Evolutionary conservation across 2,113 vertebrate species (phyloP).

Genomic region (Pholis gunnellus): DNA sequence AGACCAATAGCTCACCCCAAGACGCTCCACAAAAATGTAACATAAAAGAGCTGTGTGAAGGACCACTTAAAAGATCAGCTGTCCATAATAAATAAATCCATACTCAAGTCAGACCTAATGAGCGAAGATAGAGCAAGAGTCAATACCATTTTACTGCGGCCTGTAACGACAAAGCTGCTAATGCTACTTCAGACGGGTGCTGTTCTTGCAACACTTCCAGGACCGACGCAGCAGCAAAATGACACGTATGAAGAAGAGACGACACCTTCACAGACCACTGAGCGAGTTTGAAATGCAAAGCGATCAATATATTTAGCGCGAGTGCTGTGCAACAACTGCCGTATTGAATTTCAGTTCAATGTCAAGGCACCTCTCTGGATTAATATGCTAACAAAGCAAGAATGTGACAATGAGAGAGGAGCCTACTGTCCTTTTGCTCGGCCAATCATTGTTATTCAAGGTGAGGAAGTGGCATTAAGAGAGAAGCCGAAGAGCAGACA

Average conservation of each 20-base stretch:
- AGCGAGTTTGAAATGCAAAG: constrained; percentile 29
- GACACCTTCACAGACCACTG: constrained; percentile 45
- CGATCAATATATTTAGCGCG: constrained; percentile 47
- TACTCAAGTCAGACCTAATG: constrained; percentile 23
- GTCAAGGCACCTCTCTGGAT: constrained; percentile 1
- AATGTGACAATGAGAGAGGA: constrained; percentile 19
- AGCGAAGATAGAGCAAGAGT: constrained; percentile 11
- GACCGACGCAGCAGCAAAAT: constrained; percentile 26
- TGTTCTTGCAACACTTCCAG: constrained; percentile 31
- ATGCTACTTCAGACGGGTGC: constrained; percentile 6
- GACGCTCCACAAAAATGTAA: background rate
- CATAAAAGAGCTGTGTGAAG: background rate
- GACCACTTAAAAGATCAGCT: constrained; percentile 8
- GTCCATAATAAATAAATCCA: constrained; percentile 46
- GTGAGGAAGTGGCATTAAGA: constrained; percentile 35
- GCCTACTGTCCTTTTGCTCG: background rate
- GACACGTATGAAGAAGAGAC: constrained; percentile 46
- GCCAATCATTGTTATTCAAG: constrained; percentile 33
- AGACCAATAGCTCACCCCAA: background rate
- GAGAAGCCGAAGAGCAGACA: constrained; percentile 1
- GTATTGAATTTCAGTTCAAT: constrained; percentile 53
- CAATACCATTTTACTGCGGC: constrained; percentile 36
- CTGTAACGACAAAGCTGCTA: constrained; percentile 38
- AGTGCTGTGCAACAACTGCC: constrained; percentile 34
- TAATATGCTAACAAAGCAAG: constrained; percentile 22